Conservation (phyloP, 2,113 vertebrate genomes). For the Neofelis nebulosa region DNA sequence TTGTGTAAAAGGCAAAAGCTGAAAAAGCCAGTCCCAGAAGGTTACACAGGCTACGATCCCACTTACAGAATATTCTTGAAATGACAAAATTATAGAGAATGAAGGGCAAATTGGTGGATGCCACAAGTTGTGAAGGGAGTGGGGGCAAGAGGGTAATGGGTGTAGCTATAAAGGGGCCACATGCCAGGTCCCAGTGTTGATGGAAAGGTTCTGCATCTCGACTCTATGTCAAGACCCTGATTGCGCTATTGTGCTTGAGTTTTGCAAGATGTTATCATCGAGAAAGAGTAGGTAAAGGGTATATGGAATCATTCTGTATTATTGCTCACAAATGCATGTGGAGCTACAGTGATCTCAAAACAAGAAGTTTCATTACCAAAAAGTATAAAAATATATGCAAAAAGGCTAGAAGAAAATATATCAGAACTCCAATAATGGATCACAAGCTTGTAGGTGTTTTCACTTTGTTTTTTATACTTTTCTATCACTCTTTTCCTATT, state of each 20-base stretch:
- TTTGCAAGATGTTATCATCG: background rate
- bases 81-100: background rate
- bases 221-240: background rate
- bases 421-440: background rate
- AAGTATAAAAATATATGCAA: background rate
- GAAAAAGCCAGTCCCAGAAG: background rate
- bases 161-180: too few species aligned
- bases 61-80: background rate
- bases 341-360: background rate
- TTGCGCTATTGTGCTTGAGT: fast-evolving
- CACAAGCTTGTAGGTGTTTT: background rate
- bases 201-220: fast-evolving
- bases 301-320: background rate
- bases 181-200: background rate
- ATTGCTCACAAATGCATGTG: background rate
- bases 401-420: background rate
- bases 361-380: background rate
- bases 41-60: background rate
- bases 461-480: background rate
- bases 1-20: background rate
- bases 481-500: background rate
- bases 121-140: background rate
- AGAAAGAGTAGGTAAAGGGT: background rate
- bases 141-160: fast-evolving
- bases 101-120: background rate